Base-by-base conservation (phyloP, 2,888 invertebrate species). In the Drosophila paramelanica region DNA sequence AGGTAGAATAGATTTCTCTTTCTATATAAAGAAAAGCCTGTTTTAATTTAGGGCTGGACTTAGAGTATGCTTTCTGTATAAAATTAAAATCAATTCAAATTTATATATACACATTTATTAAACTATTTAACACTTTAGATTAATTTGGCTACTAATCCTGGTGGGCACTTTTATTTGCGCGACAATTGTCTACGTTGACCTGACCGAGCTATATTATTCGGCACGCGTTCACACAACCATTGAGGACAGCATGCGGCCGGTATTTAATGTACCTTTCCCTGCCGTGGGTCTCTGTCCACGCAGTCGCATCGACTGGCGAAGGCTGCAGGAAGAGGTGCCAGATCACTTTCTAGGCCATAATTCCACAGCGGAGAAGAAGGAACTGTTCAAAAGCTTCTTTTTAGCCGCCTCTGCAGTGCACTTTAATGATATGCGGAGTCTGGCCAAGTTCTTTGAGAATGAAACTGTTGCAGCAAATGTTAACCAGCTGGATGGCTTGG, bases 281-380 rank as follows among this genome's bases (percentile, higher is more conserved):
- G 86, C 92, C 4, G 79, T 92, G 42, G 92, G 84, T 17, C 59
- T 92, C 11, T 92, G 92, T 61, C 73, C 87, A 3, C 79, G 80
- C 5, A 90, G 89, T 74, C 89, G 92, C 36, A 67, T 92, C 60
- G 86, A 92, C 73, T 88, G 87, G 89, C 59, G 39, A 0, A 81
- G 71, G 33, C 64, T 92, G 56, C 65, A 83, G 20, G 53, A 70
- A 8, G 74, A 79, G 14, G 90, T 89, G 2, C 70, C 83, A 3
- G 60, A 77, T 3, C 62, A 68, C 14, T 92, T 91, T 45, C 60
- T 92, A 7, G 89, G 90, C 0, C 51, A 72, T 0, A 88, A 91
- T 62, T 87, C 76, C 3, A 74, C 66, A n/a, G 49, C 39, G 0
- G 67, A 79, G 27, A 67, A 81, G 3, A 67, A 77, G 14, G 55